Percentiles rank a stretch among this genome's conserved stretches.
Conservation (phyloP, 2,888 invertebrate species). For the Protophormia terraenovae region DNA sequence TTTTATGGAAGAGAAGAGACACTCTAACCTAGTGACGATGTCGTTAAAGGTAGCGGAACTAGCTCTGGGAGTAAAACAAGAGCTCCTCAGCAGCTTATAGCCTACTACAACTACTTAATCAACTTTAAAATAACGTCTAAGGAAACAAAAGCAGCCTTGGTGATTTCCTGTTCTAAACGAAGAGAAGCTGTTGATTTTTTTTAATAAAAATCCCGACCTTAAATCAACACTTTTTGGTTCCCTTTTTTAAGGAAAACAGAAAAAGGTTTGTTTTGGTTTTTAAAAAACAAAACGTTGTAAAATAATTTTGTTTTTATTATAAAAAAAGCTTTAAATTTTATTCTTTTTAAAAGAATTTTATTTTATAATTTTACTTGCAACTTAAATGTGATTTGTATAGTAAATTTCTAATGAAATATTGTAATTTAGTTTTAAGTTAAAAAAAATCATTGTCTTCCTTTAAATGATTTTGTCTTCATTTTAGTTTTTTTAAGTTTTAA, state of each 20-base stretch:
- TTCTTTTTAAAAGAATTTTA: constrained; percentile 27
- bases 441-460: constrained; percentile 61
- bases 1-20: neutral
- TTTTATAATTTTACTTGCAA: neutral
- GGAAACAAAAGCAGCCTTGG: constrained; percentile 13
- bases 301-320: constrained; percentile 16
- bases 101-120: constrained; percentile 41
- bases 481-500: constrained; percentile 62
- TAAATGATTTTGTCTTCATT: constrained; percentile 29
- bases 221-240: constrained; percentile 63
- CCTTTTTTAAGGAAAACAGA: neutral
- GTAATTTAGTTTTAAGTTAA: constrained; percentile 11
- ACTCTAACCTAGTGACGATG: constrained; percentile 20
- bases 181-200: constrained; percentile 58
- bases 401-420: neutral
- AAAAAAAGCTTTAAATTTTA: constrained; percentile 46
- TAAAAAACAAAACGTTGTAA: constrained; percentile 3
- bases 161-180: constrained; percentile 19
- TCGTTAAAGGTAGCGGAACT: neutral
- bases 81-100: neutral
- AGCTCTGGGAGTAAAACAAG: neutral
- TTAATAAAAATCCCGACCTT: constrained; percentile 50
- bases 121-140: neutral
- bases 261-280: constrained; percentile 41
- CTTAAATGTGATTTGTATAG: constrained; percentile 12